Evolutionary conservation across 2,113 vertebrate genomes (phyloP).

Genomic region (Ceuthmochares aereus): DNA sequence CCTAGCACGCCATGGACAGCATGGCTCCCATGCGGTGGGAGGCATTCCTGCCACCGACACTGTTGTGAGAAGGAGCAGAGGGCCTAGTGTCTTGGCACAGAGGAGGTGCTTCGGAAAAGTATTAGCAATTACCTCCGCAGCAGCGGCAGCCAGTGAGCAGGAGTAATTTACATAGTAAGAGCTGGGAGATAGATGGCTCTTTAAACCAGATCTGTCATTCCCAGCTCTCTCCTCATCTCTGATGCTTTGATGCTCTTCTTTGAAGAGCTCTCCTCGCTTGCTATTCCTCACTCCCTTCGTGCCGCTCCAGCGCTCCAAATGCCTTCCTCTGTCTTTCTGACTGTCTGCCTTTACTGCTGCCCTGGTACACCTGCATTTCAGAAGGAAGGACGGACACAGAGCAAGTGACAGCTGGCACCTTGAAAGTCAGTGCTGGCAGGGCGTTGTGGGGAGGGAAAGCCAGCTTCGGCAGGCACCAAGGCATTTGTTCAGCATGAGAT

Average conservation of each 20-base stretch:
- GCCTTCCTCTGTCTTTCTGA: not conserved
- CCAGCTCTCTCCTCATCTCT: conserved; percentile 34
- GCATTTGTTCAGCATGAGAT: not conserved
- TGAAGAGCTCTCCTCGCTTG: conserved; percentile 63
- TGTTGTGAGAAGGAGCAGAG: rapidly evolving
- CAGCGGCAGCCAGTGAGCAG: not conserved
- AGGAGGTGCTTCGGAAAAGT: conserved; percentile 17
- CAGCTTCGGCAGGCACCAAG: rapidly evolving
- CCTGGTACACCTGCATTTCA: not conserved
- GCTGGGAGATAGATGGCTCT: conserved; percentile 70
- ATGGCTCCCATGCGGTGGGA: rapidly evolving
- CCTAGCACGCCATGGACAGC: not conserved
- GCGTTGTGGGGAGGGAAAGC: not conserved
- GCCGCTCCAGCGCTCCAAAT: conserved; percentile 35
- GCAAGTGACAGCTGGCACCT: conserved; percentile 3
- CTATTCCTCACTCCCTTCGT: conserved; percentile 48
- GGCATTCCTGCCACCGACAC: not conserved
- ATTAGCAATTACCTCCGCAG: not conserved
- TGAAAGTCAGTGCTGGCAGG: not conserved
- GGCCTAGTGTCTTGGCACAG: not conserved
- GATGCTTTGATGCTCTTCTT: conserved; percentile 71
- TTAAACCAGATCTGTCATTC: conserved; percentile 74
- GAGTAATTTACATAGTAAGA: conserved; percentile 69
- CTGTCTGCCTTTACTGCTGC: not conserved
- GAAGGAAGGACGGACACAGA: not conserved